These are phyloP conservation scores for Paraescarpia echinospica DNA, from an alignment of 1,140 invertebrate genomes.

Conservation along the genomic window DNA sequence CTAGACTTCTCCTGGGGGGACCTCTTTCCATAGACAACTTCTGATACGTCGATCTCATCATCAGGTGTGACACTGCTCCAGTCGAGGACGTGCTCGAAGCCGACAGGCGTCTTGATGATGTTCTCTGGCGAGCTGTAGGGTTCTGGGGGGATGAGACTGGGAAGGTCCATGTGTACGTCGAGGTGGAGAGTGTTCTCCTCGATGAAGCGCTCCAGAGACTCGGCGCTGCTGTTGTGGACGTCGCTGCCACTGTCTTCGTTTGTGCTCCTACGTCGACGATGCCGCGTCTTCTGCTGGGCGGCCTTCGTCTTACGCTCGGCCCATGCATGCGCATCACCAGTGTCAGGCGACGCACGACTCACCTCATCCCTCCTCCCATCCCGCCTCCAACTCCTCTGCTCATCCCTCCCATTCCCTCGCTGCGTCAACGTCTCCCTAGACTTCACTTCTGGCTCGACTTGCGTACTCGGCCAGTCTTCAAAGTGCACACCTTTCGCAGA, in stretches of 20 bases:
- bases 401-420: too few species aligned
- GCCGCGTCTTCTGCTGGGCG: neutral
- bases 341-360: neutral
- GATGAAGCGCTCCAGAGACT: slow-evolving; percentile 18
- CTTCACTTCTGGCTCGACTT: neutral
- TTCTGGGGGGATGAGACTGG: neutral
- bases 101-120: neutral
- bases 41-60: neutral
- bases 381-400: neutral
- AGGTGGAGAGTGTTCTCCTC: slow-evolving; percentile 14
- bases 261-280: neutral
- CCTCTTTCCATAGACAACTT: neutral
- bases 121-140: neutral
- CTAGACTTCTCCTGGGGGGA: neutral
- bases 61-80: neutral
- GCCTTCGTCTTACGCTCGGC: neutral
- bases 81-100: slow-evolving; percentile 13
- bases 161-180: neutral
- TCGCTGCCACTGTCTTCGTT: neutral
- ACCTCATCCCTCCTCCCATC: neutral
- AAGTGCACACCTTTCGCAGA: neutral
- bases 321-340: neutral
- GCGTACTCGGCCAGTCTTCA: neutral
- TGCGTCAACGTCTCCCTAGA: neutral
- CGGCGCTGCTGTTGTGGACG: slow-evolving; percentile 15